Evolutionary conservation across 1,140 invertebrate genomes (phyloP).

Genomic region (Heterodera carotae): DNA sequence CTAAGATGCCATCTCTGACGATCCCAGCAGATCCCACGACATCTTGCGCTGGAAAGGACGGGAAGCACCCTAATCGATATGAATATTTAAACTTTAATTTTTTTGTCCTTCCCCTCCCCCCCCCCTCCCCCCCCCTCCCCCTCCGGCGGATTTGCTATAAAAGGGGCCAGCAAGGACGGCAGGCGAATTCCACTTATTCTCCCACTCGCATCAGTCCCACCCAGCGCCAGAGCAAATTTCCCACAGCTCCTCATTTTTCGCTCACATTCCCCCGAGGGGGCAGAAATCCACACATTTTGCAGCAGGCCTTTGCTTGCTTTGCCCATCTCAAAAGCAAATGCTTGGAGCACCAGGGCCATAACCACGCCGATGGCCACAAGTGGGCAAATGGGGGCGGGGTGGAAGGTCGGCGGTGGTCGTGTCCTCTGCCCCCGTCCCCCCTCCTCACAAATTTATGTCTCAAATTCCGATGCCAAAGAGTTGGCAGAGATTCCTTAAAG

Average conservation of each 20-base stretch:
- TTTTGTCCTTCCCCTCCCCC: not conserved
- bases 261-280: slow-evolving; percentile 2
- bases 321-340: slow-evolving; percentile 7
- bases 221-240: not conserved
- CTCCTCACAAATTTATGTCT: not conserved
- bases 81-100: not conserved
- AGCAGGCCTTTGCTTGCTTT: not conserved
- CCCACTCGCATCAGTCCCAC: not conserved
- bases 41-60: too few relatives aligned
- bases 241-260: slow-evolving; percentile 18
- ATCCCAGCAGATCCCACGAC: too few relatives aligned
- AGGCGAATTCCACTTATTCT: not conserved
- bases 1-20: too few relatives aligned
- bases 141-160: not conserved
- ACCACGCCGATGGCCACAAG: not conserved
- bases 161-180: not conserved
- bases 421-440: too few relatives aligned
- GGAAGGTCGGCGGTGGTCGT: too few relatives aligned
- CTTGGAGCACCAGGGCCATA: not conserved
- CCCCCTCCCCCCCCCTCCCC: not conserved
- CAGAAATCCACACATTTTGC: not conserved
- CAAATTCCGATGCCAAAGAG: not conserved
- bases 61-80: too few relatives aligned
- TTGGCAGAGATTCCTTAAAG: not conserved
- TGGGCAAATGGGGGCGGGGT: not conserved